Evolutionary conservation across 30 jellyfish, hydroid and myxozoan species (phyloP).

Genomic region (Aurelia sp.): DNA sequence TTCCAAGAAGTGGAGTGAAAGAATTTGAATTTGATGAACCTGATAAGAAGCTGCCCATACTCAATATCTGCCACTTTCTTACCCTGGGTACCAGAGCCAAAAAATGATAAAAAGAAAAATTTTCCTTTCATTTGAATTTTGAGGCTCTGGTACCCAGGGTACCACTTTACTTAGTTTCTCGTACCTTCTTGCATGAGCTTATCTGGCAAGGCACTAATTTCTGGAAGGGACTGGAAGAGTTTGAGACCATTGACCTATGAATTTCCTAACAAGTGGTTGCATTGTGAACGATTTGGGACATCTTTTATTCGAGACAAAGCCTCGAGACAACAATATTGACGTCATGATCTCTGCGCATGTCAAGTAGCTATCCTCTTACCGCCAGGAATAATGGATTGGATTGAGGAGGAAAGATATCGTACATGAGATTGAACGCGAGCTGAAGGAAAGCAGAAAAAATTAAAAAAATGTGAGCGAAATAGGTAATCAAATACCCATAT

Average conservation of each 20-base stretch:
- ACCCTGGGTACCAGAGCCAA: no score
- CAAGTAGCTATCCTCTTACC: neutral
- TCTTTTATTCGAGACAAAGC: neutral
- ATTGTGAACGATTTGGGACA: neutral
- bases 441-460: neutral
- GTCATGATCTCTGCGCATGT: conserved; percentile 41
- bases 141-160: no score
- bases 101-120: no score
- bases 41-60: no score
- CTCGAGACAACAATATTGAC: neutral
- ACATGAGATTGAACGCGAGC: neutral
- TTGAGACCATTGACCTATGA: neutral
- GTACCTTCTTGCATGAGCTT: neutral
- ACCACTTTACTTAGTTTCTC: no score
- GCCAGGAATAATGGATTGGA: neutral
- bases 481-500: neutral
- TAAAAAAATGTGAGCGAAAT: conserved; percentile 38
- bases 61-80: no score
- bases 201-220: neutral
- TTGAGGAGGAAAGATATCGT: conserved; percentile 10
- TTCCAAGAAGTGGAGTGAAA: no score
- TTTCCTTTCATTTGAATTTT: no score
- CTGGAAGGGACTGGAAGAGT: neutral
- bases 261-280: neutral
- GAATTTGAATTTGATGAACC: no score